phyloP scores from a whole-genome alignment of 53 echinoderm and acorn worm species.

The Stichopus horrens region DNA sequence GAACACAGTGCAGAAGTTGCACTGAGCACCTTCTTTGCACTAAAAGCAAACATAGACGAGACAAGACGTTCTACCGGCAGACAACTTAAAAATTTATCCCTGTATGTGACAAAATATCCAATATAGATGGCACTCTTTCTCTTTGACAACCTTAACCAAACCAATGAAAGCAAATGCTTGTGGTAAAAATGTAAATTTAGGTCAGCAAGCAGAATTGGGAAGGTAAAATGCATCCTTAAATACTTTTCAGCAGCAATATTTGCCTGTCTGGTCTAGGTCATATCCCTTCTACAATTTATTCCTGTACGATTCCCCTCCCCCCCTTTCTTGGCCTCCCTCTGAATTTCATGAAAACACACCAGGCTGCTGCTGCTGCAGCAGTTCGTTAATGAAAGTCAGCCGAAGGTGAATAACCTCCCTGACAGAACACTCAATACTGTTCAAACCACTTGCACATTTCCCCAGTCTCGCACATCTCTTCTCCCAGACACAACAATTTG shows the following conservation, averaged over 20 bases:
- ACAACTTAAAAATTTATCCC: no score
- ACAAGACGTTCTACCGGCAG: no score
- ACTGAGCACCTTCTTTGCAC: no score
- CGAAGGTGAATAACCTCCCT: constrained; percentile 39
- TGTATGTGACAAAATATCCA: background rate
- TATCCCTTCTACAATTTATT: constrained; percentile 26
- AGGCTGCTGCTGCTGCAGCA: background rate
- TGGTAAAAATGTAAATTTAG: constrained; percentile 31
- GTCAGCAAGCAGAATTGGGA: constrained; percentile 24
- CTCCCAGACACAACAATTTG: constrained; percentile 45
- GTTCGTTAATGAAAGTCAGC: constrained; percentile 36
- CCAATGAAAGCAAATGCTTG: background rate
- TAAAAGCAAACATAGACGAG: no score
- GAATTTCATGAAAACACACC: constrained; percentile 44
- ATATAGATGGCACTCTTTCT: constrained; percentile 33
- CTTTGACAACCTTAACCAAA: background rate
- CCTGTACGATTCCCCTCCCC: background rate
- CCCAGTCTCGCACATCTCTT: constrained; percentile 28
- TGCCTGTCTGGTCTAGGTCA: constrained; percentile 40
- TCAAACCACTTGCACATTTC: constrained; percentile 43
- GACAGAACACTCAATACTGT: constrained; percentile 41
- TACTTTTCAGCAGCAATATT: constrained; percentile 30
- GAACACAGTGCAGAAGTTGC: no score
- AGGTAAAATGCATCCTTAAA: constrained; percentile 28
- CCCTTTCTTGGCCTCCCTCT: constrained; percentile 17